Evolutionary conservation across 2,888 invertebrate genomes (phyloP).

Genomic region (Nowickia ferox): DNA sequence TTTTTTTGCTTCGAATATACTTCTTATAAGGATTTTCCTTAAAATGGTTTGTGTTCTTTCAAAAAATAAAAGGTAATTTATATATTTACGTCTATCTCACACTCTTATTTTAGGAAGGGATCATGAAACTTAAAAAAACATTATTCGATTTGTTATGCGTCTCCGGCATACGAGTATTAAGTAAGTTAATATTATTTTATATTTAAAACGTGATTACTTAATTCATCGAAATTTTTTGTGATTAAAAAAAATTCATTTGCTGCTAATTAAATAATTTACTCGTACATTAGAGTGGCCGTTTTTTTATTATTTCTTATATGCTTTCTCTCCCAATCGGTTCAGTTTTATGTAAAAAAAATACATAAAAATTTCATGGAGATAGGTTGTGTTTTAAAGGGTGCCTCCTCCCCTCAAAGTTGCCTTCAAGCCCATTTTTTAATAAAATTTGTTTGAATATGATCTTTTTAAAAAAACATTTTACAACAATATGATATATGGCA

Average conservation of each 20-base stretch:
- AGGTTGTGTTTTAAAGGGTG: no score
- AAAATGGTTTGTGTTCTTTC: constrained; percentile 20
- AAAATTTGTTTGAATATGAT: no score
- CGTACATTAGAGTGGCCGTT: no score
- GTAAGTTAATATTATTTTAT: neutral
- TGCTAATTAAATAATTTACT: neutral
- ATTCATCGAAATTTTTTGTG: neutral
- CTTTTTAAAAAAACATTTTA: no score
- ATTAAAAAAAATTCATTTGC: neutral
- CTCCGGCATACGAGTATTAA: neutral
- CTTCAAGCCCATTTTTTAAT: no score
- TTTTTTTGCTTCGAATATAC: constrained; percentile 15
- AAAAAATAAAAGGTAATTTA: constrained; percentile 19
- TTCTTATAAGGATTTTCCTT: constrained; percentile 32
- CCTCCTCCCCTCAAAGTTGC: no score
- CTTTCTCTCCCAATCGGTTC: no score
- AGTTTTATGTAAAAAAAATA: no score
- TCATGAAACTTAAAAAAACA: neutral
- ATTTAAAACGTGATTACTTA: neutral
- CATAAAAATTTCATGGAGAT: no score
- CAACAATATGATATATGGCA: no score
- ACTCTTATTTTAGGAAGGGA: constrained; percentile 1
- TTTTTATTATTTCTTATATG: no score
- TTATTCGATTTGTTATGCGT: neutral
- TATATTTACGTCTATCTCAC: constrained; percentile 16